Base-by-base conservation (phyloP, 2,113 vertebrate species). In the Balaeniceps rex region DNA sequence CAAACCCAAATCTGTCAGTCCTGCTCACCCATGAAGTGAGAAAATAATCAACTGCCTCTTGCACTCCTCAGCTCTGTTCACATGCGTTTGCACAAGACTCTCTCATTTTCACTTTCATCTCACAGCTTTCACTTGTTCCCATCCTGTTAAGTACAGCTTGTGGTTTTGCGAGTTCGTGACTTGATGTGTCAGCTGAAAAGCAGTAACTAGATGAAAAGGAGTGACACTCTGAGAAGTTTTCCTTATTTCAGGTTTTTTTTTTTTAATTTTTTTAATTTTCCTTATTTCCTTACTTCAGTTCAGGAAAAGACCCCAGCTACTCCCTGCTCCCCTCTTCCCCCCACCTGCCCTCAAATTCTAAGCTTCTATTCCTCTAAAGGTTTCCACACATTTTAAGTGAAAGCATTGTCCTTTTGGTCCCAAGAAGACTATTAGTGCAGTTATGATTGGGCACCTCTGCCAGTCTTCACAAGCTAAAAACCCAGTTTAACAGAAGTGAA, bases 271-370 rank as follows among this genome's bases (percentile, higher is more conserved):
- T n/a, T n/a, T n/a, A n/a, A 18, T 36, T 44, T 42, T 54, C 47
- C 28, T 44, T 38, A 24, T 51, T 38, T n/a, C 33, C 36, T 72
- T 54, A 38, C 16, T 17, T 61, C 1, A 0, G 16, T 8, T 55
- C 28, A 58, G 46, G 42, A 36, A 36, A 51, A 6, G 4, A 9
- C 26, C 31, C 12, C 23, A 34, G 11, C 26, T 51, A 13, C 28
- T 77, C 23, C 61, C 36, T 9, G 4, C 52, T 80, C 33, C 11
- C 4, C 16, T n/a, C 28, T 26, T 9, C 52, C 25, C 10, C 5
- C 2, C 1, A 0, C 46, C 14, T 34, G 0, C 46, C 17, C 44
- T 5, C n/a, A 26, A 34, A 22, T 49, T 70, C 40, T 18, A 44
- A 40, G 16, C 19, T 83, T 64, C 14, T 25, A 4, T 83, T 34